phyloP scores from a whole-genome alignment of 2,113 vertebrate species.

The sheep (Ovis aries) region ARS-UI_Ramb_v3.0 NC_056061.1:83175001-83175500 shows the following conservation, averaged over 20 bases:
- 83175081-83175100: too few relatives aligned
- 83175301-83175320: not conserved
- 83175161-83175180: not conserved
- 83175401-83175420: not conserved
- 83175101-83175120: not conserved
- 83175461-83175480: not conserved
- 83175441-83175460: not conserved
- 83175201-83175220: not conserved
- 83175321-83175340: not conserved
- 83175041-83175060: too few relatives aligned
- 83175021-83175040: too few relatives aligned
- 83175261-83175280: not conserved
- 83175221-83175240: not conserved
- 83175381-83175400: not conserved
- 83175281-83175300: not conserved
- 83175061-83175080: accelerated
- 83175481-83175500: not conserved
- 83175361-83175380: not conserved
- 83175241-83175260: not conserved
- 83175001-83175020: too few relatives aligned
- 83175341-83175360: not conserved
- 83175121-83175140: accelerated
- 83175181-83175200: not conserved
- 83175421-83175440: not conserved
- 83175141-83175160: not conserved